Base-by-base conservation (phyloP, 2,797 vertebrate species). In the Bryconaethiops microstoma region DNA sequence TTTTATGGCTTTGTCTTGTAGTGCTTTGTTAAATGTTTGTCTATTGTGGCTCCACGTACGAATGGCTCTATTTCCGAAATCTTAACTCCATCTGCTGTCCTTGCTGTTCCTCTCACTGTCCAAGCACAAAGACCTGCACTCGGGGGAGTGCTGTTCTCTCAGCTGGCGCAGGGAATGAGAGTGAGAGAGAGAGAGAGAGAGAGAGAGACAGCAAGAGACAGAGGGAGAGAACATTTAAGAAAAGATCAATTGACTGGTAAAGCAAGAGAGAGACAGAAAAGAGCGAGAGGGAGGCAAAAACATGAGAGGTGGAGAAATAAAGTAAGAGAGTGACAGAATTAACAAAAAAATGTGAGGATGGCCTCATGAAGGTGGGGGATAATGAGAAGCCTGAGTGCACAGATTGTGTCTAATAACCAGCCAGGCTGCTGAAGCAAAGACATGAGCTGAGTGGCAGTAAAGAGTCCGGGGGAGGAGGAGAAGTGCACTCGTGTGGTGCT, bases 381-480 rank as follows among this genome's bases (percentile, higher is more conserved):
- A 84, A 81, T 83, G 77, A 83, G 79, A 78, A 78, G 80, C 77
- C 74, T 67, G 84, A 83, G 75, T 86, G 82, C 86, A 86, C 87
- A 89, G 80, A 90, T 85, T 87, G 83, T 74, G 81, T 67, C 82
- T 91, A 91, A 92, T 92, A 87, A 87, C 50, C 59, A 60, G 84
- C 84, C 81, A 74, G 83, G 79, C 84, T 78, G 71, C 79, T 82
- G 87, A 88, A 91, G 89, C 86, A 79, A 80, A 89, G 73, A 73
- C 65, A 72, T 82, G 77, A 81, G 84, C 59, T 83, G 83, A 80
- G 70, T 88, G 89, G 74, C 83, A 76, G 85, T 42, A 35, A 74
- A 79, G 55, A 83, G 87, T 86, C 80, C 78, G 77, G 87, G 88
- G 86, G 39, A 4, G 54, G 2, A 14, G 82, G 71, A 62, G 73